phyloP scores from a whole-genome alignment of 2,888 invertebrate genomes.

The Brassicogethes aeneus region DNA sequence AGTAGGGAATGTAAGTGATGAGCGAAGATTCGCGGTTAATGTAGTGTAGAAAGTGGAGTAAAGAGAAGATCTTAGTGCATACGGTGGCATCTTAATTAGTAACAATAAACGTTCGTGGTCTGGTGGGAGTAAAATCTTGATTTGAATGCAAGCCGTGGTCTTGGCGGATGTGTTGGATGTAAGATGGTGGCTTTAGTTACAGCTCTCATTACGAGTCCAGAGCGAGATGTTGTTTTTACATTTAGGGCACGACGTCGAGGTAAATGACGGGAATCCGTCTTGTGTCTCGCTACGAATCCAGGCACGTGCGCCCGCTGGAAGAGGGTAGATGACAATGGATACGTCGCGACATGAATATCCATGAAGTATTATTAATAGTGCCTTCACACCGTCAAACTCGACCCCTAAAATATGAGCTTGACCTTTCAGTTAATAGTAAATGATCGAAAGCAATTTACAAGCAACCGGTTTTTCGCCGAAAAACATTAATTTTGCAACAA shows the following conservation, averaged over 20 bases:
- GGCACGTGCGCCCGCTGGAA: constrained; percentile 7
- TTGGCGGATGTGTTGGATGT: background rate
- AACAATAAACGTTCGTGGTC: no score
- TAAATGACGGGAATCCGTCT: constrained; percentile 9
- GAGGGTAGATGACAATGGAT: constrained; percentile 12
- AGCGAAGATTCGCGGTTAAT: no score
- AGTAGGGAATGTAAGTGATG: no score
- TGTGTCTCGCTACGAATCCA: constrained; percentile 6
- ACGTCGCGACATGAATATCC: constrained; percentile 20
- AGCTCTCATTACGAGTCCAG: constrained; percentile 9
- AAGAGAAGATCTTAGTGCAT: no score
- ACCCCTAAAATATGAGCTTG: background rate
- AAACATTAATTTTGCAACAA: no score
- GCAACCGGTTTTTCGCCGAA: no score
- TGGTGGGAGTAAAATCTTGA: no score
- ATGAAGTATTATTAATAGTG: constrained; percentile 19
- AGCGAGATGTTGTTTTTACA: constrained; percentile 7
- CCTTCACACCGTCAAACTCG: background rate
- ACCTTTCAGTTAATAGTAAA: background rate
- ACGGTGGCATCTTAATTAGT: no score
- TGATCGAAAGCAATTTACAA: no score
- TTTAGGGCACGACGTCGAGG: constrained; percentile 8
- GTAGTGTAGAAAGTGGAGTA: no score
- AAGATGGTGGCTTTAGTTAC: background rate
- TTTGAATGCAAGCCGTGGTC: background rate